These are phyloP conservation scores for Hydrophis major DNA, from an alignment of 2,797 vertebrate genomes.

Conservation along the genomic window DNA sequence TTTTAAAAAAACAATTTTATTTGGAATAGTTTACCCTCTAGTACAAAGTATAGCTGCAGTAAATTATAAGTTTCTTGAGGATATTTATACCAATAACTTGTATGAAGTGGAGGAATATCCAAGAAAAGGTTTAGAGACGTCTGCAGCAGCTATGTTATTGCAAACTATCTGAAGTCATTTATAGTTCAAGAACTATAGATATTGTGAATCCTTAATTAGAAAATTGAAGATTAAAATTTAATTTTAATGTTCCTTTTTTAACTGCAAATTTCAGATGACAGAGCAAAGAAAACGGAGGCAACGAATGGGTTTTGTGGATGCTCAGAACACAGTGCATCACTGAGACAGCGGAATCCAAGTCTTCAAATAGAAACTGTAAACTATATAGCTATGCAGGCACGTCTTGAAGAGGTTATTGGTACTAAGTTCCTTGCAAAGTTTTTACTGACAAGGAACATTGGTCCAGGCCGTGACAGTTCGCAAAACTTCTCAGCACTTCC, in stretches of 20 bases:
- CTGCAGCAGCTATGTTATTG: not conserved
- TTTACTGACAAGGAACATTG: not conserved
- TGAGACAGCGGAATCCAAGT: conserved; percentile 26
- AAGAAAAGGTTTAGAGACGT: not conserved
- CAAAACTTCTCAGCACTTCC: not conserved
- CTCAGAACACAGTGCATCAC: conserved; percentile 76
- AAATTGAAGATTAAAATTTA: not conserved
- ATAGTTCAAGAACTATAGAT: not conserved
- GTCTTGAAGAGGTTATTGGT: conserved; percentile 23
- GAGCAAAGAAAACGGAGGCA: conserved; percentile 80
- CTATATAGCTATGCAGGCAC: rapidly evolving
- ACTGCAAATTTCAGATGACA: conserved; percentile 72
- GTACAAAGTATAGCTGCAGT: not conserved
- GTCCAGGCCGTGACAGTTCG: not conserved
- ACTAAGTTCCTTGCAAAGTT: conserved; percentile 22
- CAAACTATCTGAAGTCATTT: not conserved
- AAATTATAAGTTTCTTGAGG: not conserved
- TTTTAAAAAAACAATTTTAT: not conserved
- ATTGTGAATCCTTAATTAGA: not conserved
- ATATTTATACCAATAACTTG: not conserved
- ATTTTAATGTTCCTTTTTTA: conserved; percentile 17
- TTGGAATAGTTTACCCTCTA: not conserved
- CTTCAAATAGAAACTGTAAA: conserved; percentile 16
- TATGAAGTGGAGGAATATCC: not conserved
- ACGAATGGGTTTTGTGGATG: conserved; percentile 80